Percentiles rank a stretch among this genome's conserved stretches.
These are phyloP conservation scores for Lepus americanus DNA, from an alignment of 2,113 vertebrate genomes.

Conservation along the genomic window DNA sequence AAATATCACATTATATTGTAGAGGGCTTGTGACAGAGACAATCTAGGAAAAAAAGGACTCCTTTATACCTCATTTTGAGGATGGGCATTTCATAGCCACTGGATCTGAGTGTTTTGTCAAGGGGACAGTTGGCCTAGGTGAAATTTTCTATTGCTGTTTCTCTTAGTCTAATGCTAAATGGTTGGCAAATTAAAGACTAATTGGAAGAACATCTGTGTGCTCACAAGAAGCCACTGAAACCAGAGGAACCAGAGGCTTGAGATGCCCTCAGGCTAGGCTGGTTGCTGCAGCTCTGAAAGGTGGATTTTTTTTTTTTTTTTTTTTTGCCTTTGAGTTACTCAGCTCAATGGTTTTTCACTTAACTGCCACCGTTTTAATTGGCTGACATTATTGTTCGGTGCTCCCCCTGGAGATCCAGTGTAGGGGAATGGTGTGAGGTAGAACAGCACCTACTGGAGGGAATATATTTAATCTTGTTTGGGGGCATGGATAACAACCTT, in stretches of 20 bases:
- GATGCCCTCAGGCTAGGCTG: neutral
- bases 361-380: slow-evolving; percentile 61
- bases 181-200: slow-evolving; percentile 59
- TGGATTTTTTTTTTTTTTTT: neutral
- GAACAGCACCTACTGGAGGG: neutral
- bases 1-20: slow-evolving; percentile 21
- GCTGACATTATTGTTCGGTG: slow-evolving; percentile 33
- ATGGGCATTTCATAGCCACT: slow-evolving; percentile 46
- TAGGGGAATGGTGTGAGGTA: neutral
- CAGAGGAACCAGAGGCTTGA: slow-evolving; percentile 6
- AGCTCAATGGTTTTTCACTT: slow-evolving; percentile 63
- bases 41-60: neutral
- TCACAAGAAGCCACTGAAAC: slow-evolving; percentile 35
- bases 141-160: slow-evolving; percentile 49
- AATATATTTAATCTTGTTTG: slow-evolving; percentile 3
- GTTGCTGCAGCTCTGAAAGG: slow-evolving; percentile 1
- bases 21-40: neutral
- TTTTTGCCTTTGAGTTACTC: slow-evolving; percentile 41
- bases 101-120: slow-evolving; percentile 42
- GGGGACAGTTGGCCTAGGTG: neutral
- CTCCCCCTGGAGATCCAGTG: slow-evolving; percentile 23
- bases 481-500: neutral
- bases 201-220: slow-evolving; percentile 29
- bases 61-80: neutral
- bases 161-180: slow-evolving; percentile 59